These are phyloP conservation scores for Barnardius zonarius DNA, from an alignment of 2,113 vertebrate genomes.

Conservation along the genomic window DNA sequence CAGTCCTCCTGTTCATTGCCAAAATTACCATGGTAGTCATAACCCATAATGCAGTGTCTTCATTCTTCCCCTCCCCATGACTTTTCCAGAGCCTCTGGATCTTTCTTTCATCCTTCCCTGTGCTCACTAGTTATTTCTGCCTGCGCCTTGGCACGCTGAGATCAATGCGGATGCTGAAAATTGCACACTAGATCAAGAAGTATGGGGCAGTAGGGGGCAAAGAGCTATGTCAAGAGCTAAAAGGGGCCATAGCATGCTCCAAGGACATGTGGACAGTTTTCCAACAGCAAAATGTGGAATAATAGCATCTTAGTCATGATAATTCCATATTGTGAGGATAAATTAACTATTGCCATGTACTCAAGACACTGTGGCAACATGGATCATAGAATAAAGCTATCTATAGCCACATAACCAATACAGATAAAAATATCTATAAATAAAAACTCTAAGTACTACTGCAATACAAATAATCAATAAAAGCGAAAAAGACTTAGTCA, in stretches of 20 bases:
- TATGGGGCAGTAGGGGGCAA: neutral
- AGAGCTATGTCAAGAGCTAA: neutral
- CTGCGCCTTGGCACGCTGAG: neutral
- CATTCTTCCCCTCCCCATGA: neutral
- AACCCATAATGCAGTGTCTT: neutral
- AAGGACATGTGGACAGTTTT: neutral
- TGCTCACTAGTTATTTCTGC: neutral
- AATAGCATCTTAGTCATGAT: neutral
- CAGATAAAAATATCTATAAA: slow-evolving; percentile 19
- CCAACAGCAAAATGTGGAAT: neutral
- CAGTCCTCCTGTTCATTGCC: neutral
- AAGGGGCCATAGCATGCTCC: accelerated
- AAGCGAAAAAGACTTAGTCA: slow-evolving; percentile 4
- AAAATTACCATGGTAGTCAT: neutral
- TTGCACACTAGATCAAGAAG: neutral
- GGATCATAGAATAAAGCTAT: neutral
- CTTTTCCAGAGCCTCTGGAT: neutral
- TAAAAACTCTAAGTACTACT: slow-evolving; percentile 6
- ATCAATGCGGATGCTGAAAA: neutral
- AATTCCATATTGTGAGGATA: neutral
- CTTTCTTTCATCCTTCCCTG: neutral
- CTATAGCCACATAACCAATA: neutral
- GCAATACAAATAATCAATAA: slow-evolving; percentile 43
- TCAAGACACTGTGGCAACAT: neutral
- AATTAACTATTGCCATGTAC: neutral